Percentiles rank a stretch among this genome's conserved stretches.
Conservation (phyloP, 30 jellyfish, hydroid and myxozoan genomes). For the Aurelia aurita region DNA sequence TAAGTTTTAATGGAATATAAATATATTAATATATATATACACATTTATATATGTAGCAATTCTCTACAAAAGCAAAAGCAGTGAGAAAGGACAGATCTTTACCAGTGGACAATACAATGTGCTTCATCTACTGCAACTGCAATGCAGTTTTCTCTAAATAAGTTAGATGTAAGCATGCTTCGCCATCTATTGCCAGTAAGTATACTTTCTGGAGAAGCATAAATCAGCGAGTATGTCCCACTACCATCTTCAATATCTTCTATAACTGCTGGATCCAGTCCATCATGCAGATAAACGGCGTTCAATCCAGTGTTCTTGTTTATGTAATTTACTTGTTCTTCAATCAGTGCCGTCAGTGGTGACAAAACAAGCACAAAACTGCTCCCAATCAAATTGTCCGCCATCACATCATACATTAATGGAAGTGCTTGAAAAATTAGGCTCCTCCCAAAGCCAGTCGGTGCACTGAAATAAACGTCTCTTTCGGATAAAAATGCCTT, state of each 20-base stretch:
- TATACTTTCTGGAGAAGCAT: conserved; percentile 57
- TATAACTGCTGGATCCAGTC: neutral
- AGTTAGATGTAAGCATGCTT: conserved; percentile 16
- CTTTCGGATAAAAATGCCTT: no score
- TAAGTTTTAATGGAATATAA: no score
- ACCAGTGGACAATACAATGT: conserved; percentile 70
- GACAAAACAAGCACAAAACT: no score
- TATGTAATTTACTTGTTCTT: neutral
- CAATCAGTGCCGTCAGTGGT: neutral
- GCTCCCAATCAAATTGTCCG: no score
- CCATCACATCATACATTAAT: no score
- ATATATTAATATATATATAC: no score
- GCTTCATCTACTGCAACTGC: conserved; percentile 62
- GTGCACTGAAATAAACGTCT: no score
- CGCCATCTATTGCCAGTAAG: conserved; percentile 35
- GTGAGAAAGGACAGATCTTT: neutral
- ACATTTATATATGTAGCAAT: no score
- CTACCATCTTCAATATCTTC: conserved; percentile 2
- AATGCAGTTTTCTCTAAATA: conserved; percentile 23
- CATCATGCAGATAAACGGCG: conserved; percentile 12
- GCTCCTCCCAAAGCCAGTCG: no score
- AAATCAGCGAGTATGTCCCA: conserved; percentile 43
- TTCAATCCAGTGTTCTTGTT: conserved; percentile 6
- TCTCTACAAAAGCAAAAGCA: no score
- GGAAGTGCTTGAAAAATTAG: no score